Evolutionary conservation across 2,113 vertebrate genomes (phyloP).

Genomic region (Pachycephala philippinensis): DNA sequence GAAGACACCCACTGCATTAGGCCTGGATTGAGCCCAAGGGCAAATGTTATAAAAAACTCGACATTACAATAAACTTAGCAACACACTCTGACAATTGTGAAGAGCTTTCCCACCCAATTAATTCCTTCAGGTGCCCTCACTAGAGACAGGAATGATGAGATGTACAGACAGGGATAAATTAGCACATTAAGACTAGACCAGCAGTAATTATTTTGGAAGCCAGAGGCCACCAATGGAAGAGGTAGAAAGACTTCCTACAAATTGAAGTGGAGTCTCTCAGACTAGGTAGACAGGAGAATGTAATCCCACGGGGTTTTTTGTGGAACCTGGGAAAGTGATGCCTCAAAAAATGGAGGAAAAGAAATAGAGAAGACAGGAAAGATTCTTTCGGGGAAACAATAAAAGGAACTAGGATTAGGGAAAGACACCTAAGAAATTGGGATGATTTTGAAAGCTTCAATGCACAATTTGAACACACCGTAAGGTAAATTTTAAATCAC

Average conservation of each 20-base stretch:
- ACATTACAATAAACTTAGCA: neutral
- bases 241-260: neutral
- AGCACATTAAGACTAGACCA: neutral
- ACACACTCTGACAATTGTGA: neutral
- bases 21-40: neutral
- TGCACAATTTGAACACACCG: neutral
- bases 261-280: neutral
- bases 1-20: neutral
- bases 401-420: neutral
- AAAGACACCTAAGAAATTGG: neutral
- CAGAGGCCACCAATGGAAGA: neutral
- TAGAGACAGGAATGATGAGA: neutral
- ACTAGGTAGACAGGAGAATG: neutral
- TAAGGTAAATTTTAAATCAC: neutral
- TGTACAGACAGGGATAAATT: neutral
- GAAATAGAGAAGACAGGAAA: neutral
- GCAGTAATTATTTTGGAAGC: neutral
- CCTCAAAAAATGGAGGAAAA: neutral
- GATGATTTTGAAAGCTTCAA: neutral
- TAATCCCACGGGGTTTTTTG: neutral
- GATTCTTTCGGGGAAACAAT: neutral
- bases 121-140: neutral
- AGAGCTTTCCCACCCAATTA: neutral
- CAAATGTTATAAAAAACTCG: neutral
- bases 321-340: neutral